phyloP scores from a whole-genome alignment of 1,140 invertebrate species.

The Lordiphosa collinella region DNA sequence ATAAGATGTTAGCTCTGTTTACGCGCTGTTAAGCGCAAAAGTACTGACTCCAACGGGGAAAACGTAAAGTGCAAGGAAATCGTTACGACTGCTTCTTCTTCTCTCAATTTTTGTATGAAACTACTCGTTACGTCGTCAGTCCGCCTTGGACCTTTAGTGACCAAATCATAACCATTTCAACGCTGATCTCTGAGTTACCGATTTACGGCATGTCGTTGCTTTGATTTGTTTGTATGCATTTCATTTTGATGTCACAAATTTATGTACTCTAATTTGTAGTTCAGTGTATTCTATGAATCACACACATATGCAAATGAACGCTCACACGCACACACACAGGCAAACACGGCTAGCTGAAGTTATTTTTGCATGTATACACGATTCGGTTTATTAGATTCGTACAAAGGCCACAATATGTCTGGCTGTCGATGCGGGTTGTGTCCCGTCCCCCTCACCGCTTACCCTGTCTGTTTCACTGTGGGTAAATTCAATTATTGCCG shows the following conservation, averaged over 20 bases:
- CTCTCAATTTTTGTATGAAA: too few species aligned
- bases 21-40: too few species aligned
- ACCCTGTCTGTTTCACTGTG: constrained; percentile 29
- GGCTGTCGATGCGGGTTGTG: constrained; percentile 39
- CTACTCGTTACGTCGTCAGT: too few species aligned
- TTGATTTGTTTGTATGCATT: not conserved
- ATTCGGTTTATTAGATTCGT: constrained; percentile 74
- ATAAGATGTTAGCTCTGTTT: too few species aligned
- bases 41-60: too few species aligned
- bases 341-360: constrained; percentile 30
- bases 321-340: constrained; percentile 16
- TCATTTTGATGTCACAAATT: not conserved
- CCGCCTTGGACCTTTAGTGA: too few species aligned
- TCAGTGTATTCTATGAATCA: constrained; percentile 29
- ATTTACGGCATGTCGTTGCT: not conserved
- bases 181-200: too few species aligned
- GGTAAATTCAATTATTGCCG: constrained; percentile 74
- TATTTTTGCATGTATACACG: constrained; percentile 67
- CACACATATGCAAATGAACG: constrained; percentile 33
- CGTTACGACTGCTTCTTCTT: too few species aligned
- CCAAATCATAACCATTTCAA: too few species aligned
- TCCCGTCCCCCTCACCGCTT: not conserved
- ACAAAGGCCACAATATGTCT: constrained; percentile 55
- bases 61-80: too few species aligned
- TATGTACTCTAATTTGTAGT: constrained; percentile 2